These are phyloP conservation scores for Habropoda laboriosa DNA, from an alignment of 1,140 invertebrate genomes.

Conservation along the genomic window DNA sequence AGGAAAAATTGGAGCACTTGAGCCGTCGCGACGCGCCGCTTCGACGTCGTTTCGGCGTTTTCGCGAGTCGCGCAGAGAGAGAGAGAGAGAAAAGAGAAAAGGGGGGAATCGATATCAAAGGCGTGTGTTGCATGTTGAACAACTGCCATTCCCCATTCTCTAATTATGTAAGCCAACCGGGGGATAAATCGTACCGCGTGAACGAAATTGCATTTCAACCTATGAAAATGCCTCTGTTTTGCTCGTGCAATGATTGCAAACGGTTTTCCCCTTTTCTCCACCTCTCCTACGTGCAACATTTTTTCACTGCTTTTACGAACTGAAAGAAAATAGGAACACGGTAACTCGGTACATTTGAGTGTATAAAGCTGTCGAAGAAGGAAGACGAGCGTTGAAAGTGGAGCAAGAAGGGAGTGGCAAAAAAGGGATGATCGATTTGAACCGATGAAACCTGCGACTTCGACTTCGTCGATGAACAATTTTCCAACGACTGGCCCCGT, in stretches of 20 bases:
- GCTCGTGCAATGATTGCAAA: neutral
- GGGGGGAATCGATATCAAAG: constrained; percentile 3
- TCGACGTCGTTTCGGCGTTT: constrained; percentile 1
- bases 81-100: too few relatives aligned
- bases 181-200: neutral
- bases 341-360: neutral
- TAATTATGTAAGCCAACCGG: constrained; percentile 24
- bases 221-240: neutral
- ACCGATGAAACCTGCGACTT: neutral
- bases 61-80: too few relatives aligned
- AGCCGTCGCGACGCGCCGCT: too few relatives aligned
- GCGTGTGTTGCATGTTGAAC: constrained; percentile 7
- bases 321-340: neutral
- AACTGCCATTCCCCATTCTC: constrained; percentile 9
- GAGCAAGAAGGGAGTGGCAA: constrained; percentile 1
- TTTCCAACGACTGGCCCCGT: constrained; percentile 9
- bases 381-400: neutral
- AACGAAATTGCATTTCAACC: constrained; percentile 14
- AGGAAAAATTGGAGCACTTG: constrained; percentile 26
- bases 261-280: too few relatives aligned
- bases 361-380: neutral
- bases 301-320: too few relatives aligned
- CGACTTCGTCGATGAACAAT: neutral
- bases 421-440: constrained; percentile 16
- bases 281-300: too few relatives aligned